Percentiles rank a stretch among this genome's conserved stretches.
Evolutionary conservation across 2,113 vertebrate species (phyloP).

Genomic region (Crotalus viridis): DNA sequence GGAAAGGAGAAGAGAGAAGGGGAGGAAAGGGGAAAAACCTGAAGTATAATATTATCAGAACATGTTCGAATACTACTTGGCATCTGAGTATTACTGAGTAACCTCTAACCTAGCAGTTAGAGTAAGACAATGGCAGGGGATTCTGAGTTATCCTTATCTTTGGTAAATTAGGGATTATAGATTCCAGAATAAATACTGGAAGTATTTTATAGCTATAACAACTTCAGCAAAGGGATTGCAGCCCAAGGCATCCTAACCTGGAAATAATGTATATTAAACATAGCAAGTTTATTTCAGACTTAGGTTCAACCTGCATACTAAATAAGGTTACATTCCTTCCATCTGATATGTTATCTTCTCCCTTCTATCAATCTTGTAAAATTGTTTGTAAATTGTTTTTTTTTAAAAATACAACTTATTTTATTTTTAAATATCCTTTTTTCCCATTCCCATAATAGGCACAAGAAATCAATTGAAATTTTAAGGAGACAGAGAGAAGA

Average conservation of each 20-base stretch:
- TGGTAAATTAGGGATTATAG: neutral
- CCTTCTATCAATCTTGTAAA: neutral
- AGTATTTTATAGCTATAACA: neutral
- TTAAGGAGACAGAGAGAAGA: conserved; percentile 78
- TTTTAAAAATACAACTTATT: neutral
- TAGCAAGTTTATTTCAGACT: neutral
- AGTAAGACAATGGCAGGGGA: neutral
- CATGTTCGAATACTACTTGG: neutral
- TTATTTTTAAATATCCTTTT: neutral
- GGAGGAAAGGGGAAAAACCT: too few relatives aligned
- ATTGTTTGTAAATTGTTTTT: neutral
- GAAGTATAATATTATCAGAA: neutral
- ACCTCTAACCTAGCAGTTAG: neutral
- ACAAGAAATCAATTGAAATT: conserved; percentile 79
- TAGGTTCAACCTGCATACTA: neutral
- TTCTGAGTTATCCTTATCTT: neutral
- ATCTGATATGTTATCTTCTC: conserved; percentile 12
- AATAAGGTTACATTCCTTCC: neutral
- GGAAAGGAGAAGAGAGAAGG: neutral
- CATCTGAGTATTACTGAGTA: neutral
- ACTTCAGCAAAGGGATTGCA: neutral
- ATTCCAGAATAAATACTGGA: neutral
- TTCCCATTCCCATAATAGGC: conserved; percentile 58
- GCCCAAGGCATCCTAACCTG: neutral
- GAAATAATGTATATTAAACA: neutral